Conservation (phyloP, 2,113 vertebrate genomes). For the Phylloscopus whistleri region DNA sequence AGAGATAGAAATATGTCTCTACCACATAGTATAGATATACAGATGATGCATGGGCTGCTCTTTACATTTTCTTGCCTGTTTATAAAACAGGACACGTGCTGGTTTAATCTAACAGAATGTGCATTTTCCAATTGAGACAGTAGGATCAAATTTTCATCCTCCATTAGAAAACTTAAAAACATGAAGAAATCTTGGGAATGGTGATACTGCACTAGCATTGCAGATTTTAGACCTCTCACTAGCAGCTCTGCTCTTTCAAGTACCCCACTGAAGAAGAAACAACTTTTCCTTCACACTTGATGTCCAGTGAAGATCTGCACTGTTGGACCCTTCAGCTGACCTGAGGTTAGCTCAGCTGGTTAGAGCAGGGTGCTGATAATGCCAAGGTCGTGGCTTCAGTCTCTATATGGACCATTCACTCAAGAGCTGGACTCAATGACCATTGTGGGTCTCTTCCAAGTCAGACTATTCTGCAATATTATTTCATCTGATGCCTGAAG, state of each 20-base stretch:
- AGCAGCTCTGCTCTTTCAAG: neutral
- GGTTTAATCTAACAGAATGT: neutral
- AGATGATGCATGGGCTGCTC: neutral
- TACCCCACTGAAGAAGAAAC: neutral
- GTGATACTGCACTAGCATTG: neutral
- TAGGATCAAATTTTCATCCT: neutral
- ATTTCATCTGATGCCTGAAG: neutral
- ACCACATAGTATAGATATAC: neutral
- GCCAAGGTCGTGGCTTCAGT: neutral
- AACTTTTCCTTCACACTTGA: neutral
- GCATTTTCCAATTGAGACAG: neutral
- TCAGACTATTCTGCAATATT: neutral
- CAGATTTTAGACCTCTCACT: neutral
- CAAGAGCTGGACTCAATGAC: fast-evolving
- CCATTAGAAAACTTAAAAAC: neutral
- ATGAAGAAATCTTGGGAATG: neutral
- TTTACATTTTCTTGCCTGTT: neutral
- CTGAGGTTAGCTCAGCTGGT: neutral
- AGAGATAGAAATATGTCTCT: neutral
- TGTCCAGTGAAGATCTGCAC: neutral
- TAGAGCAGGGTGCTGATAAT: neutral
- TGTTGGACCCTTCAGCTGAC: neutral
- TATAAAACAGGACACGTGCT: neutral
- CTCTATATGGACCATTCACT: neutral
- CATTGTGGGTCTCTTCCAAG: neutral